Base-by-base conservation (phyloP, 2,888 invertebrate genomes). In the Carabus problematicus region DNA sequence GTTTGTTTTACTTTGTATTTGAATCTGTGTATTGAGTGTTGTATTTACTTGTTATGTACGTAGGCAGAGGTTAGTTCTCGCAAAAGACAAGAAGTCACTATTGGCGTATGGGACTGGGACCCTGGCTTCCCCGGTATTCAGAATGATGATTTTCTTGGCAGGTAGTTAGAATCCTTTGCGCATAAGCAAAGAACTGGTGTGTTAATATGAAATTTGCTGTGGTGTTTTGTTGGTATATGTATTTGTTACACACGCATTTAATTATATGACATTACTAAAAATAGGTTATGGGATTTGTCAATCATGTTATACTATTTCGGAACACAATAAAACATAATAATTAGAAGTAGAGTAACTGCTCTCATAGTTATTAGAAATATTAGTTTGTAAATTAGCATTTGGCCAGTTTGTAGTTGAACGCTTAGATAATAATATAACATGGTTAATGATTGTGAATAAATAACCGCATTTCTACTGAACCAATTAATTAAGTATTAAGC, bases 61-160 rank as follows among this genome's bases (percentile, higher is more conserved):
- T 83, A 93, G 93, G 91, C 91, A 79, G 84, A 89, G 85, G 87
- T 93, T 85, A 88, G 86, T 83, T 90, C 91, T 79, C 85, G 85
- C 82, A 87, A 88, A 85, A 87, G 88, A 80, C 92, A 93, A 85
- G 86, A 87, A 84, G 82, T 92, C 82, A 86, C 85, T 82, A 85
- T 91, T 82, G 88, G 89, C 82, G 84, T 92, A 80, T 93, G 91
- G 92, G 93, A 93, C 85, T 92, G 89, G 88, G 93, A 93, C 86
- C 88, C 91, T 77, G 90, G 88, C 77, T 87, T 92, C 84, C 86
- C 88, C 73, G 91, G 92, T 81, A 87, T 89, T 78, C 87, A 88
- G 82, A 89, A 88, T 84, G 92, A 93, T 86, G 93, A 93, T 87
- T 88, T 86, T 82, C 89, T 93, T 83, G 93, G 93, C 87, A 93